Percentiles rank a stretch among this genome's conserved stretches.
These are phyloP conservation scores for Bombus cullumanus DNA, from an alignment of 1,140 invertebrate genomes.

Conservation along the genomic window DNA sequence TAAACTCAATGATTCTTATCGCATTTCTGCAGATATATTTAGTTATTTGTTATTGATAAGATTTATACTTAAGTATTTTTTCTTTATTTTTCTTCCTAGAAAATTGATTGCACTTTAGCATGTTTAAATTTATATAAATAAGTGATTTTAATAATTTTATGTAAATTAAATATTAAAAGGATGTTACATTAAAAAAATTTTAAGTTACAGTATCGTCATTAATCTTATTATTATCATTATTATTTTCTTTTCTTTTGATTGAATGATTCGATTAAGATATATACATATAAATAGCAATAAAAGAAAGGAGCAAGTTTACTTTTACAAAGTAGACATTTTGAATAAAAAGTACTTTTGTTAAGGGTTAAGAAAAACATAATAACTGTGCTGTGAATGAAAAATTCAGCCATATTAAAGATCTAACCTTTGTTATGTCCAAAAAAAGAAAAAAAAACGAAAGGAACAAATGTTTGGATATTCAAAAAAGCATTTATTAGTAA, in stretches of 20 bases:
- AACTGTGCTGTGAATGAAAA: constrained; percentile 29
- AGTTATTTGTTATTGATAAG: constrained; percentile 4
- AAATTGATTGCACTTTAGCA: not conserved
- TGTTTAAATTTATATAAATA: not conserved
- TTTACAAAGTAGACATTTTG: not conserved
- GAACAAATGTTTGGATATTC: not conserved
- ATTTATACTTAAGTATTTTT: not conserved
- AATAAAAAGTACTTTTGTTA: constrained; percentile 5
- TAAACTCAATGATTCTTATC: not conserved
- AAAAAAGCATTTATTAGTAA: constrained; percentile 5
- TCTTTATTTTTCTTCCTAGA: not conserved
- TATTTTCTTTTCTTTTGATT: not conserved
- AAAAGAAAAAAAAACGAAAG: not conserved
- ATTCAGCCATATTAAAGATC: constrained; percentile 21
- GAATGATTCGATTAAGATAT: not conserved
- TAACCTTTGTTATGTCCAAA: constrained; percentile 21
- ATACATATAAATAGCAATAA: not conserved
- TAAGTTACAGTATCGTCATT: not conserved
- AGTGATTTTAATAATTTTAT: not conserved
- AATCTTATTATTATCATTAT: not conserved
- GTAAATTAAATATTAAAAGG: not conserved
- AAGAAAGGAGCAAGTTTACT: not conserved
- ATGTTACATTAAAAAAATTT: not conserved
- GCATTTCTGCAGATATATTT: not conserved
- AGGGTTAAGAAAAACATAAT: not conserved